Evolutionary conservation across 2,888 invertebrate genomes (phyloP), one percentile per base, ranked within the genome.

Genomic region (Conus canariensis): DNA sequence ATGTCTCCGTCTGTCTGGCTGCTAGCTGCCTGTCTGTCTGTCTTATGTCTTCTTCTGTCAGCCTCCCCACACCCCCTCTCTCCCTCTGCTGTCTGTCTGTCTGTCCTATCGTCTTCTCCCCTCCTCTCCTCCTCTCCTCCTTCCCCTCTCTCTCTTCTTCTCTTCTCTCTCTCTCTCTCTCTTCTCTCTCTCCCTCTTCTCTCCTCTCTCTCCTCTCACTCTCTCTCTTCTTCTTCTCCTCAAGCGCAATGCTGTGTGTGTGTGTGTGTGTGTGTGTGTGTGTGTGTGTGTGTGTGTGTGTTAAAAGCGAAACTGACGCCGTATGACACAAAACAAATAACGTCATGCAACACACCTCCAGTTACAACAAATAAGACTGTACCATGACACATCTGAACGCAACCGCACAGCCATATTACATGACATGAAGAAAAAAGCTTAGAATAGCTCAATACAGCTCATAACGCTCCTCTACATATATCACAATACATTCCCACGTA

Each of bases 41-140:
- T 45, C 45, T 45, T 45, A 1, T 45, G 2, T 70, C 70, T 70
- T 70, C 70, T 70, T 70, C 22, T 70, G 7, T 58, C 45, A 25
- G 30, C 58, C n/a, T n/a, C n/a, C n/a, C n/a, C 45, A 9, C 7
- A n/a, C 67, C 30, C 67, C 45, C 45, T 45, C n/a, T 10, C 67
- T 80, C 45, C 45, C 45, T 19, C 56, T 58, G 14, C 9, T 67
- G 5, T 14, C 67, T 16, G 16, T 16, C 22, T 59, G 60, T n/a
- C 80, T 58, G 59, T 77, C 88, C 58, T 19, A 22, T 58, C 56
- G 10, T 67, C n/a, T 19, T 59, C 60, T 58, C 88, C 58, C 88
- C n/a, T 60, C n/a, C 8, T 45, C 88, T 45, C 88, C 16, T 60
- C n/a, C 82, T 59, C 82, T 59, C 60, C 59, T 60, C 59, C 88